Base-by-base conservation (phyloP, 2,797 vertebrate species). In the Sebastiscus albofasciatus region DNA sequence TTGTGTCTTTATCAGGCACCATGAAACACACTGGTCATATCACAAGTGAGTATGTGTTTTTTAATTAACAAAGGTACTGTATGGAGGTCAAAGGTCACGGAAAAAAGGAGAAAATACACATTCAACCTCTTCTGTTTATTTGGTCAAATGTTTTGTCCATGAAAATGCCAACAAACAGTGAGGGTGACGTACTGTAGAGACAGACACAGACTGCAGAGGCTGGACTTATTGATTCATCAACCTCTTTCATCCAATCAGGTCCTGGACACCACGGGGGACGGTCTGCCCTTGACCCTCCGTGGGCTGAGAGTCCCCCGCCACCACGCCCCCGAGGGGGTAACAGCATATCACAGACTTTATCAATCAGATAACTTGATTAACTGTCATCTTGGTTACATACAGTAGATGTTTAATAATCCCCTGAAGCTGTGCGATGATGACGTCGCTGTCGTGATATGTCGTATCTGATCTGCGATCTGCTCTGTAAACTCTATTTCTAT, bases 241-340 rank as follows among this genome's bases (percentile, higher is more conserved):
- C 82, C 85, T 77, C 68, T 87, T 87, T 89, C 69, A 76, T 82
- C 87, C 82, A 81, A 83, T 90, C 86, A 67, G 82, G 42, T 71
- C 76, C 81, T n/a, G 75, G 72, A 69, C 67, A 64, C 34, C 60
- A 64, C 8, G 26, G 75, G 81, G 54, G 73, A 54, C 9, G 71
- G 68, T 86, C 77, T 90, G 91, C 83, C 92, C 92, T 94, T 94
- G 91, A 92, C 89, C 85, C 85, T 85, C 62, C 39, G 22, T 80
- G 80, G 71, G 65, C 67, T n/a, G 74, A 84, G 72, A 90, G 85
- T 10, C 78, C 88, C 76, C 80, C 66, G 73, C 67, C 36, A 79
- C 26, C 42, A 77, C 14, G 62, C 90, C 77, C 89, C 90, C 73
- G 66, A 79, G 80, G 89, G 79, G 65, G 18, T 31, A 46, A 33